phyloP scores from a whole-genome alignment of 2,113 vertebrate species.

The Bos taurus region ARS-UCD2.0 NC_037346.1:35836001-35836500 shows the following conservation, averaged over 20 bases:
- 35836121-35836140: neutral
- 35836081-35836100: fast-evolving
- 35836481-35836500: neutral
- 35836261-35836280: too few species aligned
- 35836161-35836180: neutral
- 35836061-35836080: neutral
- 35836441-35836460: neutral
- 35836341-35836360: neutral
- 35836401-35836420: neutral
- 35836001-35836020: neutral
- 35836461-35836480: neutral
- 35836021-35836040: neutral
- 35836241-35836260: neutral
- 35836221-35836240: neutral
- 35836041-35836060: neutral
- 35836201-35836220: fast-evolving
- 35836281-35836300: neutral
- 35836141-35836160: neutral
- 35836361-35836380: neutral
- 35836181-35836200: neutral
- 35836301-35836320: neutral
- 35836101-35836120: neutral
- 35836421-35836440: fast-evolving
- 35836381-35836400: neutral
- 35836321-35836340: neutral